phyloP scores from a whole-genome alignment of 2,113 vertebrate species.

The Nycticebus coucang region DNA sequence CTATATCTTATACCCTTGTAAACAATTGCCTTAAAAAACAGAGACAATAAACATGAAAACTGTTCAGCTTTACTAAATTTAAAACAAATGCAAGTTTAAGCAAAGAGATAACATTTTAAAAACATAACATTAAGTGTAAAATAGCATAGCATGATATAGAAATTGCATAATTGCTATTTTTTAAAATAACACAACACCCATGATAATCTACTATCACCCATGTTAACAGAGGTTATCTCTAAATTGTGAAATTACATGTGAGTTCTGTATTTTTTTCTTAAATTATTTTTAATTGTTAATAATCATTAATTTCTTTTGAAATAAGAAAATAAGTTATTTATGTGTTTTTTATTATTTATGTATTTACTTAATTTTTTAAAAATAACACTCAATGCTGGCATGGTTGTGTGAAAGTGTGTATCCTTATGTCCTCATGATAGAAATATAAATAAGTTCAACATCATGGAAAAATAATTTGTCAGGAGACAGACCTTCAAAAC shows the following conservation, averaged over 20 bases:
- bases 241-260: neutral
- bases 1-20: neutral
- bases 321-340: neutral
- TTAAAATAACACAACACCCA: neutral
- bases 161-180: neutral
- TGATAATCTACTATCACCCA: neutral
- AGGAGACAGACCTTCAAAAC: conserved; percentile 5
- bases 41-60: neutral
- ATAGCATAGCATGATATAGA: neutral
- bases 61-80: neutral
- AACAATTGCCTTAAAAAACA: neutral
- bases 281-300: neutral
- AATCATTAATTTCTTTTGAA: neutral
- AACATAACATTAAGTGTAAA: neutral
- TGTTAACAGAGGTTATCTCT: neutral
- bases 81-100: conserved; percentile 9
- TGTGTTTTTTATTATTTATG: neutral
- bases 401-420: neutral
- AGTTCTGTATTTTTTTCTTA: neutral
- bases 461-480: conserved; percentile 33
- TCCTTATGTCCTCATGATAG: neutral
- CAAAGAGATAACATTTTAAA: neutral
- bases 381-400: neutral
- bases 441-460: neutral
- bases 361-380: neutral